Conservation (phyloP, 2,113 vertebrate genomes). For the Anolis carolinensis region DNA sequence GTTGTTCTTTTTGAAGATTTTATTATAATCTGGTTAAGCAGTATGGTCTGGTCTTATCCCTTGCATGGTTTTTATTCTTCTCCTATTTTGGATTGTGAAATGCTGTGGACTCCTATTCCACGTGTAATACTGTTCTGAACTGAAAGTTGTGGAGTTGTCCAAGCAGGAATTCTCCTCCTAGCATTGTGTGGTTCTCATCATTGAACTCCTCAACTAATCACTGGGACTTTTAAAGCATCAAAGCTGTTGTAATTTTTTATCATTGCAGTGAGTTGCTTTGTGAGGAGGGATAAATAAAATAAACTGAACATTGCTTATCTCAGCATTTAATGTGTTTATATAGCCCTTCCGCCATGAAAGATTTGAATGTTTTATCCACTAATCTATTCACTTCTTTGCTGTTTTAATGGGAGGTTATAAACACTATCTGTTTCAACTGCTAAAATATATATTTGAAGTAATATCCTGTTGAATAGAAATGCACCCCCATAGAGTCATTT, state of each 20-base stretch:
- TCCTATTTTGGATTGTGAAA: neutral
- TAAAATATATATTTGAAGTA: constrained; percentile 54
- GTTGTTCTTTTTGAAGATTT: too few relatives aligned
- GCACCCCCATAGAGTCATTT: constrained; percentile 38
- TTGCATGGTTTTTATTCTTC: neutral
- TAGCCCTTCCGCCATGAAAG: neutral
- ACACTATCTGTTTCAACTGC: constrained; percentile 41
- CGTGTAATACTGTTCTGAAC: too few relatives aligned
- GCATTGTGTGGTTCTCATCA: neutral
- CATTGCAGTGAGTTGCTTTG: neutral
- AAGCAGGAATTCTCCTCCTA: neutral
- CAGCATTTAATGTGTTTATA: neutral
- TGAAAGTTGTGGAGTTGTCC: neutral
- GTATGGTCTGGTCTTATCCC: neutral
- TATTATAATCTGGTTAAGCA: too few relatives aligned
- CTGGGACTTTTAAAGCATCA: neutral
- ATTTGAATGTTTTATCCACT: constrained; percentile 21
- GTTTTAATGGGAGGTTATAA: too few relatives aligned
- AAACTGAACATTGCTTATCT: constrained; percentile 10
- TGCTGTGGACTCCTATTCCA: neutral
- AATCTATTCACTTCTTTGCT: constrained; percentile 4
- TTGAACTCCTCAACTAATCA: neutral
- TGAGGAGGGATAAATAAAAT: neutral
- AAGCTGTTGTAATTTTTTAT: neutral
- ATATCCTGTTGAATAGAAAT: constrained; percentile 73